phyloP scores from a whole-genome alignment of 2,888 invertebrate genomes.

The Doris montereyensis region DNA sequence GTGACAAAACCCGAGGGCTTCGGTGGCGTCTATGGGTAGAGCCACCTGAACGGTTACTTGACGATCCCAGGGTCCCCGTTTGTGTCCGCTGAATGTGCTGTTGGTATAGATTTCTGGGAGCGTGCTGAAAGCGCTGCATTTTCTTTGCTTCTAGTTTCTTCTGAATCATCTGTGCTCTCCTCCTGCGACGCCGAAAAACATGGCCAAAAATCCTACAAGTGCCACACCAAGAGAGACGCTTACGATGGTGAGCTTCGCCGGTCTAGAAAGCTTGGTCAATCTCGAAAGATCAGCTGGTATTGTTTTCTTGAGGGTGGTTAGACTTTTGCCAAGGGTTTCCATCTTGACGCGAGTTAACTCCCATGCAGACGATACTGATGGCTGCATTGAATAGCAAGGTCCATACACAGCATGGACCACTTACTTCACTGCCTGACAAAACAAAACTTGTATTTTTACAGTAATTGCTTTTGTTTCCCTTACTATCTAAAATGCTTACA shows the following conservation, averaged over 20 bases:
- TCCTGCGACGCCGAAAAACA: constrained; percentile 75
- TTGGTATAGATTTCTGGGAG: constrained; percentile 18
- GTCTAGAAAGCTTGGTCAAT: constrained; percentile 53
- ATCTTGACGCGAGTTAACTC: background rate
- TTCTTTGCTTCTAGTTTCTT: constrained; percentile 45
- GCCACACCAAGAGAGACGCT: constrained; percentile 85
- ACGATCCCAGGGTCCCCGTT: background rate
- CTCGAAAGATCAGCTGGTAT: constrained; percentile 40
- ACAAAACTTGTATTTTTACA: too few species aligned
- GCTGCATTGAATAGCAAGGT: too few species aligned
- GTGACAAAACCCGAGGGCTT: background rate
- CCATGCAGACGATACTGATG: too few species aligned
- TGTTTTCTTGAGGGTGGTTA: constrained; percentile 40
- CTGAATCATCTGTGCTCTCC: constrained; percentile 46
- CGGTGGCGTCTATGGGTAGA: background rate
- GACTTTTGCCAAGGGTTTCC: constrained; percentile 22
- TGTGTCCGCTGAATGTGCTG: constrained; percentile 2
- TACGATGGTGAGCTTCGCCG: constrained; percentile 80
- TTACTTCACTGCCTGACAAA: too few species aligned
- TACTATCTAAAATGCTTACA: too few species aligned
- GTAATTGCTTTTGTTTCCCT: too few species aligned
- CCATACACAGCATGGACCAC: too few species aligned
- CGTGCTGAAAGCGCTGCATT: constrained; percentile 40
- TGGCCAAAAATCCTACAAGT: constrained; percentile 86
- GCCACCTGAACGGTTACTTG: constrained; percentile 22